Base-by-base conservation (phyloP, 2,888 invertebrate genomes). In the Limnephilus lunatus region DNA sequence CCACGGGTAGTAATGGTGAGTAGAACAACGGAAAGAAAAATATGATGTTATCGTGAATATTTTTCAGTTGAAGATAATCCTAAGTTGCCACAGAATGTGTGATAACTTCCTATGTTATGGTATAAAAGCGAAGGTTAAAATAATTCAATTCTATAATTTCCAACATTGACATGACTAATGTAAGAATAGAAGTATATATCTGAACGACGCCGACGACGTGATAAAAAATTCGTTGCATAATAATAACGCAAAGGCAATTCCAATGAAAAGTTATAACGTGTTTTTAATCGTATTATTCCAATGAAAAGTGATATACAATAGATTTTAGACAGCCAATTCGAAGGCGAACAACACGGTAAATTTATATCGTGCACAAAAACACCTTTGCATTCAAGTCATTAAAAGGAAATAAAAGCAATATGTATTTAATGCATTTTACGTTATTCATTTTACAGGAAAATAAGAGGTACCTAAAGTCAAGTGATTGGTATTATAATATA, bases 231-330 rank as follows among this genome's bases (percentile, higher is more conserved):
- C 25, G 68, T 68, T 68, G 68, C 68, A 68, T n/a, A 68, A 68
- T 68, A 68, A 68, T n/a, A 68, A 25, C 68, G 68, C 68, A 68
- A 25, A 68, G 25, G 68, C n/a, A 68, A 68, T 68, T 68, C 25
- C 68, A 68, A 68, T 68, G 25, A n/a, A 68, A n/a, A 68, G 25
- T 68, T 68, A 25, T 68, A 68, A 68, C 19, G 68, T 68, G 25
- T 68, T 68, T 68, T 68, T n/a, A 68, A 68, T 68, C 68, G 68
- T 25, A 68, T 68, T 68, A 68, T 68, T 68, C 68, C 68, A 68
- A 68, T 68, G 68, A 68, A 68, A 68, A 68, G 68, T 68, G 68
- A 68, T 68, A 68, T n/a, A 68, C 68, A 68, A 68, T 68, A 68
- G 68, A 68, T 68, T 68, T 68, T 68, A 68, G 68, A 68, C 68